Evolutionary conservation across 2,113 vertebrate species (phyloP), one percentile per base, ranked within the genome.

Genomic region (Pluvialis apricaria): DNA sequence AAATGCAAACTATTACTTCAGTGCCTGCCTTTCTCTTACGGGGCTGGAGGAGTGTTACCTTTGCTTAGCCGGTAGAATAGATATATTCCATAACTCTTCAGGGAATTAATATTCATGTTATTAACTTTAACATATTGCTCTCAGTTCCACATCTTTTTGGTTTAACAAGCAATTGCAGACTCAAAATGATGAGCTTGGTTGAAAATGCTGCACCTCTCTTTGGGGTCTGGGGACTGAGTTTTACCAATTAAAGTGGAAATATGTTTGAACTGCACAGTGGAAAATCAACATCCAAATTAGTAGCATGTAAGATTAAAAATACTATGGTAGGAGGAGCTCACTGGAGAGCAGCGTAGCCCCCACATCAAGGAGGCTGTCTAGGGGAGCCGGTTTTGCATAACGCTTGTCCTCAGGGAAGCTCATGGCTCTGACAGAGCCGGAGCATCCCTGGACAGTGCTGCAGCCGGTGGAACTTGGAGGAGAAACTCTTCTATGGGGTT

Each of bases 61-160:
- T 86, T 71, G 62, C 89, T 79, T 82, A 84, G 78, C 57, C 81
- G 79, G 42, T 65, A 47, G 58, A 75, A 86, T 9, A 80, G 76
- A 86, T 45, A 11, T 3, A 86, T 93, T 82, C 96, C n/a, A 10
- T 47, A 90, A 61, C 15, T 95, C 92, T 91, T 68, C 29, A 24
- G 95, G 96, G 96, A 88, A 90, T 96, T 96, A 64, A 94, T 96
- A 94, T 90, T 91, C 89, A 40, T 78, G 94, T 94, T 95, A 90
- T 95, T 96, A 91, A 90, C 60, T 88, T 95, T 84, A 90, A 95
- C 76, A 49, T 83, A 94, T 73, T 79, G 87, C 84, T 94, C 61
- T 83, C 55, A 17, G 61, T 92, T 90, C 62, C 58, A 49, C 52
- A 70, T 96, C 68, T 84, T 93, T 95, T 73, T 90, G 82, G 84